Percentiles rank a stretch among this genome's conserved stretches.
Evolutionary conservation across 2,888 invertebrate species (phyloP).

Genomic region (Noctua fimbriata): DNA sequence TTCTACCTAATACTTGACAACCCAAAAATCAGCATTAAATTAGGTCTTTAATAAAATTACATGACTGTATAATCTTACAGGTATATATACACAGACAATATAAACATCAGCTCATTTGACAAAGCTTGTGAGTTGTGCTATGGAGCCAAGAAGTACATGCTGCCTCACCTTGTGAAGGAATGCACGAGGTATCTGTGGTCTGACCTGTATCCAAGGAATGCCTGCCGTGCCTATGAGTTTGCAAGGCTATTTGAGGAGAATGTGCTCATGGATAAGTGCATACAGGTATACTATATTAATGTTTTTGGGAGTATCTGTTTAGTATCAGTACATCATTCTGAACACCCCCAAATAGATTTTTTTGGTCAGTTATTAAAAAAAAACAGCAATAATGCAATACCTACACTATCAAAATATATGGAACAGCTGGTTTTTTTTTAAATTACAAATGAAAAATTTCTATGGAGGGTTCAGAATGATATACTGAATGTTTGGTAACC

Average conservation of each 20-base stretch:
- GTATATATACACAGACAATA: slow-evolving; percentile 95
- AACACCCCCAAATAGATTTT: no score
- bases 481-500: no score
- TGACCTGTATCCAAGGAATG: slow-evolving; percentile 94
- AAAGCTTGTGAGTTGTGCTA: slow-evolving; percentile 97
- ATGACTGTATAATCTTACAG: slow-evolving; percentile 79
- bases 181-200: slow-evolving; percentile 96
- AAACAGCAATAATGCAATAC: no score
- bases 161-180: slow-evolving; percentile 95
- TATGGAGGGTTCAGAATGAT: no score
- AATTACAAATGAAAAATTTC: no score
- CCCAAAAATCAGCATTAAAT: neutral
- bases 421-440: no score
- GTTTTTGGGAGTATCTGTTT: neutral
- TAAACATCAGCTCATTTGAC: slow-evolving; percentile 95
- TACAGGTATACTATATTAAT: slow-evolving; percentile 89
- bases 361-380: no score
- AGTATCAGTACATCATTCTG: no score
- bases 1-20: neutral
- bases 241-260: slow-evolving; percentile 96
- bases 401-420: no score
- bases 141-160: slow-evolving; percentile 96
- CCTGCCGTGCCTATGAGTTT: slow-evolving; percentile 96
- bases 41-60: neutral
- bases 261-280: slow-evolving; percentile 94